phyloP scores from a whole-genome alignment of 1,140 invertebrate genomes.

The Zaprionus capensis region DNA sequence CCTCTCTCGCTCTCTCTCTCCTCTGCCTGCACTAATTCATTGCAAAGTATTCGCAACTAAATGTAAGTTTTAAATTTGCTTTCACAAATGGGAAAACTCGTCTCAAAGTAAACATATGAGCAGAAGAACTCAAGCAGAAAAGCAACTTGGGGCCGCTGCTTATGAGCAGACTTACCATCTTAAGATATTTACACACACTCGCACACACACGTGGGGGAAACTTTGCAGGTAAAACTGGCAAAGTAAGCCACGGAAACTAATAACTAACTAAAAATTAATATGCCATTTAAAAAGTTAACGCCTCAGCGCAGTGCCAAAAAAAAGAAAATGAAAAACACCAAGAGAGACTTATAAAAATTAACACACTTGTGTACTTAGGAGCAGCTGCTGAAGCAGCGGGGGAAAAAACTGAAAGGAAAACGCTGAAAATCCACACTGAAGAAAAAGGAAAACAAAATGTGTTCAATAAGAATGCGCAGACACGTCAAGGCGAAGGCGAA shows the following conservation, averaged over 20 bases:
- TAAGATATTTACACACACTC: conserved; percentile 15
- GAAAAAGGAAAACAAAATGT: conserved; percentile 19
- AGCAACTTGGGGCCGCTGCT: neutral
- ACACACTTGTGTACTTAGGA: conserved; percentile 56
- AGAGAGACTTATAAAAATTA: conserved; percentile 41
- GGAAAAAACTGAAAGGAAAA: conserved; percentile 15
- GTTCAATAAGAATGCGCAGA: conserved; percentile 41
- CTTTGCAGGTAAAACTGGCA: conserved; percentile 19
- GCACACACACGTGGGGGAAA: neutral
- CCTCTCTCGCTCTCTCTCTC: neutral
- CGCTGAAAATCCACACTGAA: neutral
- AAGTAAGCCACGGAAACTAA: conserved; percentile 27
- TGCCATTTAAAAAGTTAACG: conserved; percentile 74
- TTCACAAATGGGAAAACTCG: conserved; percentile 29
- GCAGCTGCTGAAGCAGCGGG: conserved; percentile 49
- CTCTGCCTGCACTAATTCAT: conserved; percentile 14
- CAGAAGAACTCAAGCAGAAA: neutral
- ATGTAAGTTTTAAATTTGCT: conserved; percentile 26
- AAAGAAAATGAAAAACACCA: conserved; percentile 11
- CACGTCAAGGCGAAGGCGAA: conserved; percentile 23
- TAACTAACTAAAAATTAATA: conserved; percentile 67
- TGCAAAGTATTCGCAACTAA: conserved; percentile 14
- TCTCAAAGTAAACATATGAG: conserved; percentile 37
- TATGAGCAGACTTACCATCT: conserved; percentile 16
- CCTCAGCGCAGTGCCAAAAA: conserved; percentile 30